phyloP scores from a whole-genome alignment of 2,797 vertebrate genomes.

The Furcifer pardalis region DNA sequence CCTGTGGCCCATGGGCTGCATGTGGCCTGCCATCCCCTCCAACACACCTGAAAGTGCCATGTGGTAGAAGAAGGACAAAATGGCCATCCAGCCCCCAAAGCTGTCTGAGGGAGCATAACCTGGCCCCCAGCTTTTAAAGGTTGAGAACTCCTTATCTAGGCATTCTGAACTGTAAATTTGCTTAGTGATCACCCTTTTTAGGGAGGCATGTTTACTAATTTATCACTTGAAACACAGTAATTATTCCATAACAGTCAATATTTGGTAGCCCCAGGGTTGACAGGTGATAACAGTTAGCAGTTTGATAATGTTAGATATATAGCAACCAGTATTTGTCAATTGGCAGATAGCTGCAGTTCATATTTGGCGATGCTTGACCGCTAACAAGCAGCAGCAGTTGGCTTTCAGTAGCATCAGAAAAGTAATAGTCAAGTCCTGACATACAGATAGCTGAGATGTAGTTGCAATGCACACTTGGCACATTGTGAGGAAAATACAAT shows the following conservation, averaged over 20 bases:
- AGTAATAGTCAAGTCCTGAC: neutral
- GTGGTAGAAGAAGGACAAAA: no score
- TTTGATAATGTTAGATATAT: neutral
- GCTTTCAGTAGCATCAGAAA: neutral
- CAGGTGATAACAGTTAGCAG: neutral
- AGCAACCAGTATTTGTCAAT: neutral
- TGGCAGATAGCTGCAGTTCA: no score
- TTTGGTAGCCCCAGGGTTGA: neutral
- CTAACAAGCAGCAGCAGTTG: neutral
- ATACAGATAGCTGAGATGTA: neutral
- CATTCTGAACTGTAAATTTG: neutral
- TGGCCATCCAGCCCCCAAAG: no score
- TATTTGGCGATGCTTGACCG: neutral
- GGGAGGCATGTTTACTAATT: neutral
- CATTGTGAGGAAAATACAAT: no score
- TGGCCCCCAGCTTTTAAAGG: no score
- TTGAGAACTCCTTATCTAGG: no score
- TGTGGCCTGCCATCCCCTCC: no score
- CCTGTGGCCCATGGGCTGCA: no score
- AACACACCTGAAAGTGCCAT: no score
- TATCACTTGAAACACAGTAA: neutral
- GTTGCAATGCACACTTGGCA: no score
- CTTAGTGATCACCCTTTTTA: neutral
- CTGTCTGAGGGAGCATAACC: no score
- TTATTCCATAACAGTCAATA: neutral